Base-by-base conservation (phyloP, 2,888 invertebrate genomes). In the Cremastinae sp. region DNA sequence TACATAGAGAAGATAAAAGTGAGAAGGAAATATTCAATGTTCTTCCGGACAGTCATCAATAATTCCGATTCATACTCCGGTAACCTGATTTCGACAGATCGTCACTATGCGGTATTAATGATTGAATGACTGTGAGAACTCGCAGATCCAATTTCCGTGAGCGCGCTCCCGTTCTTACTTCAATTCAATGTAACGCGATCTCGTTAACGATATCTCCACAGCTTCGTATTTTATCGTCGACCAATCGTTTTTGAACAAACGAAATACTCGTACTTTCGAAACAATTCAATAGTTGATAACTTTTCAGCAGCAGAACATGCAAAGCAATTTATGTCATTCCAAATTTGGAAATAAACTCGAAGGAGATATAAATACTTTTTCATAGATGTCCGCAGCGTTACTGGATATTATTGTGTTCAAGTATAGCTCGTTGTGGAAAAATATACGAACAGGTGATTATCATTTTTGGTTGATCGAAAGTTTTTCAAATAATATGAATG, bases 41-140 rank as follows among this genome's bases (percentile, higher is more conserved):
- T 68, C 58, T 76, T 64, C 75, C 75, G 75, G 68, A 68, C 47
- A 43, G 12, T 41, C 59, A 53, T 73, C 55, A 5, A 39, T 12
- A 14, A 61, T 61, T 39, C 4, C 12, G 45, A 39, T 41, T 53
- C 41, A 53, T 59, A 59, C 43, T 66, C 58, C 14, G 59, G 53
- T 66, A 73, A 73, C 65, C 72, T 45, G 18, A 65, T 69, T 69
- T 43, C 43, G 20, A 69, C 51, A 58, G 14, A 49, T 68, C 35
- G 20, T n/a, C 41, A 1, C 16, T 43, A n/a, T n/a, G n/a, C n/a
- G n/a, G 58, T 7, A 49, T 12, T 58, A 28, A 51, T 68, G 10
- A 49, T 39, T 20, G 49, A 56, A 14, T 22, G 14, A 39, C 43
- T 49, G 47, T 58, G 10, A 53, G n/a, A 39, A 49, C 22, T 68